phyloP scores from a whole-genome alignment of 2,888 invertebrate species.

The Baccha elongata region DNA sequence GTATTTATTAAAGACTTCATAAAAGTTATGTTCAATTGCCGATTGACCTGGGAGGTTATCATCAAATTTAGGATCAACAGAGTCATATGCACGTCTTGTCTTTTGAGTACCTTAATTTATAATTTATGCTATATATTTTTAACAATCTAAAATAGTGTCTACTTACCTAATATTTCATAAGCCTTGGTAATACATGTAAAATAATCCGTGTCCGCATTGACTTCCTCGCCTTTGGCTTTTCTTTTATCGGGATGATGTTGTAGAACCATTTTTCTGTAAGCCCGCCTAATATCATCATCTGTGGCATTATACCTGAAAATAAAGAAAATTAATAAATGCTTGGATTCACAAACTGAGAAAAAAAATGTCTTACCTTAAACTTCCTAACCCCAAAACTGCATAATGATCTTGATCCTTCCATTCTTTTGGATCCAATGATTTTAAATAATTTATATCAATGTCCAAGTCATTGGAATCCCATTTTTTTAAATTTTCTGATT shows the following conservation, averaged over 20 bases:
- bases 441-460: conserved; percentile 91
- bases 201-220: conserved; percentile 96
- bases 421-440: conserved; percentile 95
- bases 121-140: not conserved
- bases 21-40: conserved; percentile 92
- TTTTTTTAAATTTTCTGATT: conserved; percentile 78
- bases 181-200: conserved; percentile 99
- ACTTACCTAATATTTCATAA: conserved; percentile 93
- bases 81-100: conserved; percentile 96
- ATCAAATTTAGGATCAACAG: conserved; percentile 97
- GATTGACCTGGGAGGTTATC: conserved; percentile 91
- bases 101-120: conserved; percentile 86
- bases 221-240: conserved; percentile 93
- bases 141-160: not conserved
- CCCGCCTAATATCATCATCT: conserved; percentile 96
- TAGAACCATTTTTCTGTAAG: conserved; percentile 94
- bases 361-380: conserved; percentile 80
- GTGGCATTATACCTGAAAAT: conserved; percentile 90
- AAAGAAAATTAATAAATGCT: not conserved
- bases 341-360: not conserved
- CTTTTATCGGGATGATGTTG: conserved; percentile 99
- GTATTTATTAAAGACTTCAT: conserved; percentile 85
- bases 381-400: conserved; percentile 94
- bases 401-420: conserved; percentile 99
- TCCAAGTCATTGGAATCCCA: conserved; percentile 83